Evolutionary conservation across 1,140 invertebrate species (phyloP).

Genomic region (Bombus sylvicola): DNA sequence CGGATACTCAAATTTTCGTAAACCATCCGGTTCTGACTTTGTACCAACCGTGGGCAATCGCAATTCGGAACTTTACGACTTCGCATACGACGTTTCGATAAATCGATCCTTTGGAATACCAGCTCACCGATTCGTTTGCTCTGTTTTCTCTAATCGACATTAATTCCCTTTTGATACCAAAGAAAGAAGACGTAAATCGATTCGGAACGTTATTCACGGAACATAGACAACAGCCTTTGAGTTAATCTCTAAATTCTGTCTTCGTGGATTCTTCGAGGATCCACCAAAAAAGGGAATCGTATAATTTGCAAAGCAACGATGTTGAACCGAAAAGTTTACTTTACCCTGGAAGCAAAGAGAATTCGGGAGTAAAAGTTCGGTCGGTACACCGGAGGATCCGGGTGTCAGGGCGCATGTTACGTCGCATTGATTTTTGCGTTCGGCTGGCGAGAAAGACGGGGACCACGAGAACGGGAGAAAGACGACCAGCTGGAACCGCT

Average conservation of each 20-base stretch:
- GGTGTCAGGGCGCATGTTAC: conserved; percentile 54
- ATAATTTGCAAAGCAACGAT: background rate
- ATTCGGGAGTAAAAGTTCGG: background rate
- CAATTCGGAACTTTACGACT: background rate
- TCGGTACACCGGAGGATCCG: conserved; percentile 21
- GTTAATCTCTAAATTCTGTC: background rate
- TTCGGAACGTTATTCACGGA: background rate
- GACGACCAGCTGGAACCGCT: conserved; percentile 18
- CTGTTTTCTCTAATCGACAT: background rate
- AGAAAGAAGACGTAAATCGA: no score
- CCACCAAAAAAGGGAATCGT: accelerated
- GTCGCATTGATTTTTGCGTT: conserved; percentile 54
- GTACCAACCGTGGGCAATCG: conserved; percentile 48
- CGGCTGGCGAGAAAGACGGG: conserved; percentile 22
- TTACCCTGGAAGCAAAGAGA: background rate
- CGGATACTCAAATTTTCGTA: conserved; percentile 28
- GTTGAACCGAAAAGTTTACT: no score
- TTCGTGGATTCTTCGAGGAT: background rate
- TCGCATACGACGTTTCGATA: background rate
- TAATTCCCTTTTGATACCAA: background rate
- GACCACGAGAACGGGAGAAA: conserved; percentile 38
- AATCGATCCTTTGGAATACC: background rate
- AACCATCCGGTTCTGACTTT: background rate
- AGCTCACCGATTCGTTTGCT: background rate
- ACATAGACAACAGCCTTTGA: no score